Percentiles rank a stretch among this genome's conserved stretches.
Evolutionary conservation across 1,140 invertebrate species (phyloP).

Genomic region (Drosophila cardini): DNA sequence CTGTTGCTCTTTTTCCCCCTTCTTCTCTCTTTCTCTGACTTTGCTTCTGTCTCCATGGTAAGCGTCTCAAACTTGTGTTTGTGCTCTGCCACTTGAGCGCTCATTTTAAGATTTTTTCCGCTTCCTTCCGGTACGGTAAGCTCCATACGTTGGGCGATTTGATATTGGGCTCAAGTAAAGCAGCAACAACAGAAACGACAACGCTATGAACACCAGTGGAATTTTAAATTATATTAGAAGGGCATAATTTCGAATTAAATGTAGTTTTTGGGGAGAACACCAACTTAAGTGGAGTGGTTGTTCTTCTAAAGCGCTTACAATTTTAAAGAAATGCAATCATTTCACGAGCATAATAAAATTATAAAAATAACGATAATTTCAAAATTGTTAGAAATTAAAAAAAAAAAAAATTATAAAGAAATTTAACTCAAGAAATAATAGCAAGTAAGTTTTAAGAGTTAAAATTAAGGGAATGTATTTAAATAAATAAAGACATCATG

Average conservation of each 20-base stretch:
- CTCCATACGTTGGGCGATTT: constrained; percentile 41
- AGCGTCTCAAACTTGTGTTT: constrained; percentile 38
- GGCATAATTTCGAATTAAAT: constrained; percentile 77
- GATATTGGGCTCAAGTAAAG: constrained; percentile 8
- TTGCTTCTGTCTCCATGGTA: constrained; percentile 1
- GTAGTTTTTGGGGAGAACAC: constrained; percentile 39
- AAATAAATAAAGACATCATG: no score
- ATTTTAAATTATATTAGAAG: constrained; percentile 76
- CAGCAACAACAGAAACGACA: constrained; percentile 3
- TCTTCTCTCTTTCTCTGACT: neutral
- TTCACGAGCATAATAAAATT: neutral
- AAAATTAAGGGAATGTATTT: no score
- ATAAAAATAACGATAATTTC: no score
- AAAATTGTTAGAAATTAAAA: no score
- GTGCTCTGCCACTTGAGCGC: constrained; percentile 72
- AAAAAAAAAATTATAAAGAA: no score
- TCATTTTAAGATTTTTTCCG: constrained; percentile 73
- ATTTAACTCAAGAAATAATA: no score
- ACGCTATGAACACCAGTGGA: constrained; percentile 62
- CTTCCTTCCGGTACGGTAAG: constrained; percentile 47
- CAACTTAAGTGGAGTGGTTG: constrained; percentile 30
- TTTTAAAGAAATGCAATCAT: neutral
- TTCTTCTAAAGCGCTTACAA: neutral
- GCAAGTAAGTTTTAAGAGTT: no score
- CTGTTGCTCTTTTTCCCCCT: constrained; percentile 23